Percentiles rank a stretch among this genome's conserved stretches.
phyloP scores from a whole-genome alignment of 2,113 vertebrate species.

The Amazona vittata region DNA sequence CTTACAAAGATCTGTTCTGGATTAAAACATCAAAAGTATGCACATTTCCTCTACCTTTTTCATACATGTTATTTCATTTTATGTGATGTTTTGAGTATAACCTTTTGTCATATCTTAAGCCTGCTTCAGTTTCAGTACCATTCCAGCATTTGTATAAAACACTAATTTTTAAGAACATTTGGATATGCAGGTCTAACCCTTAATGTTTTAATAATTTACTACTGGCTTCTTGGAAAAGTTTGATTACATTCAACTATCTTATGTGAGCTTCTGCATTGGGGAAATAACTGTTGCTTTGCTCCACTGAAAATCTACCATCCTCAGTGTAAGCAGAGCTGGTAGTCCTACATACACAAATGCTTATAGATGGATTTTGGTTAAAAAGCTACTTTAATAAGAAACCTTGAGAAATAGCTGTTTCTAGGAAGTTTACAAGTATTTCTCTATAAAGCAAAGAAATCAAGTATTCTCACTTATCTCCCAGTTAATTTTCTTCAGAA shows the following conservation, averaged over 20 bases:
- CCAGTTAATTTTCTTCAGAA: neutral
- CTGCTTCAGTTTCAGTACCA: neutral
- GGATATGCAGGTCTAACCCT: neutral
- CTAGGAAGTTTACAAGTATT: neutral
- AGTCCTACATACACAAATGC: neutral
- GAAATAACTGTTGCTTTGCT: neutral
- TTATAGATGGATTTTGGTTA: neutral
- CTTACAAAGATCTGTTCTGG: neutral
- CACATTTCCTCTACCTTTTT: neutral
- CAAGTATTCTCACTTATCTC: neutral
- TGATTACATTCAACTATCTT: neutral
- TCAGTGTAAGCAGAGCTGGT: neutral
- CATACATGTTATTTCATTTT: neutral
- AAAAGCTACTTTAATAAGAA: neutral
- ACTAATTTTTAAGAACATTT: neutral
- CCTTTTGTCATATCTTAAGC: neutral
- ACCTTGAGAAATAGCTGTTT: neutral
- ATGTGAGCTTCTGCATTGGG: neutral
- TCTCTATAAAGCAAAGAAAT: neutral
- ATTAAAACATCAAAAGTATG: neutral
- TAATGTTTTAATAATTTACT: neutral
- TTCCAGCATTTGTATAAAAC: neutral
- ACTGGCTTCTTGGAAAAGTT: neutral
- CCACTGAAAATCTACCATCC: neutral
- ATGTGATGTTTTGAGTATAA: neutral